Percentiles rank a stretch among this genome's conserved stretches.
Evolutionary conservation across 2,888 invertebrate species (phyloP).

Genomic region (Arrhopalites spinosus): DNA sequence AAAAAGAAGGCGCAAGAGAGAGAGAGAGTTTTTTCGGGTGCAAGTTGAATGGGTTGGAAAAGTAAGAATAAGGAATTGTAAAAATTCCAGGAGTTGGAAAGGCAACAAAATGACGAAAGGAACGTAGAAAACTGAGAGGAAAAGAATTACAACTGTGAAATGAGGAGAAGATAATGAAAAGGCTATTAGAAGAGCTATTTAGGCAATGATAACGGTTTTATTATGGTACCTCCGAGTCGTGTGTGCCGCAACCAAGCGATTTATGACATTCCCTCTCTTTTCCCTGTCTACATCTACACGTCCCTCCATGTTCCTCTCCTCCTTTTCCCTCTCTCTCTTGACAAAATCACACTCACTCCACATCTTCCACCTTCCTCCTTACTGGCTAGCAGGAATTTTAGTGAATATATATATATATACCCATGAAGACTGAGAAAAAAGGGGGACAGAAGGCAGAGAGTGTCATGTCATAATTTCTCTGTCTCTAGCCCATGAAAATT

Average conservation of each 20-base stretch:
- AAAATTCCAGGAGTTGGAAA: conserved; percentile 33
- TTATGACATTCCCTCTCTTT: conserved; percentile 46
- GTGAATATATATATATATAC: too few species aligned
- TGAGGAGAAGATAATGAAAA: conserved; percentile 52
- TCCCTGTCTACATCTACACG: conserved; percentile 12
- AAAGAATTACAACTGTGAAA: conserved; percentile 48
- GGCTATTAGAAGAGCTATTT: conserved; percentile 54
- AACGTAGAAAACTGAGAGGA: conserved; percentile 28
- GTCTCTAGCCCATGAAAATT: background rate
- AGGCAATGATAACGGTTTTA: conserved; percentile 56
- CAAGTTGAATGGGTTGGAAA: conserved; percentile 39
- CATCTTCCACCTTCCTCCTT: conserved; percentile 1
- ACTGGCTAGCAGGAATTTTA: background rate
- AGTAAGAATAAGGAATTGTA: conserved; percentile 42
- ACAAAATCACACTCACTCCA: too few species aligned
- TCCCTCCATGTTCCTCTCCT: background rate
- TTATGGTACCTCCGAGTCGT: conserved; percentile 53
- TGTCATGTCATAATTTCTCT: conserved; percentile 14
- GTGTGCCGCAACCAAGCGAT: conserved; percentile 46
- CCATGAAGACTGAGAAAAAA: background rate
- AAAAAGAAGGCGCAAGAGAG: too few species aligned
- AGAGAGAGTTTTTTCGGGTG: background rate
- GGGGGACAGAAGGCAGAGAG: background rate
- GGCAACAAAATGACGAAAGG: background rate
- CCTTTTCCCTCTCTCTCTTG: too few species aligned